phyloP scores from a whole-genome alignment of 2,113 vertebrate species.

The Scolopax mira region DNA sequence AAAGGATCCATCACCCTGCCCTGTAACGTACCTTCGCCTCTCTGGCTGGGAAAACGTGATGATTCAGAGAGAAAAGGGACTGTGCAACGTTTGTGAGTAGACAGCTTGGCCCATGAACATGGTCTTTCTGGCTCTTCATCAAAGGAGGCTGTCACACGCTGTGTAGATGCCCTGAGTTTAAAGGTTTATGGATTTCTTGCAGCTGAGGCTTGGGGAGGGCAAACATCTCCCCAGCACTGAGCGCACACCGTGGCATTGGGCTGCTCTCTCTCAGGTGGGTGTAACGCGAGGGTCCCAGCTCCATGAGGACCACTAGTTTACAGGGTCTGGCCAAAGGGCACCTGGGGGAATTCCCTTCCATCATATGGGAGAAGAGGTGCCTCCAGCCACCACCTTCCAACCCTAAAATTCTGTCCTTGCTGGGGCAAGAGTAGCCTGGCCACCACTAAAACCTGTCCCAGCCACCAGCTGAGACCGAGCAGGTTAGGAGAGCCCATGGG shows the following conservation, averaged over 20 bases:
- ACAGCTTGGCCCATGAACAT: background rate
- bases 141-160: background rate
- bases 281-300: background rate
- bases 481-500: background rate
- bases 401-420: background rate
- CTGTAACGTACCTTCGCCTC: background rate
- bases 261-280: background rate
- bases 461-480: background rate
- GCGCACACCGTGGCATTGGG: background rate
- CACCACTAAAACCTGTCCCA: background rate
- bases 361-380: background rate
- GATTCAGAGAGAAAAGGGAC: background rate
- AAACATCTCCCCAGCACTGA: background rate
- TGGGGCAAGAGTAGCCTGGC: rapidly evolving
- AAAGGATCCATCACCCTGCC: background rate
- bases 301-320: background rate
- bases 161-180: background rate
- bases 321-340: background rate
- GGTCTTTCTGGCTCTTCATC: background rate
- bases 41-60: background rate
- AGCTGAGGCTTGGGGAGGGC: background rate
- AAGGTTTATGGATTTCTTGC: background rate
- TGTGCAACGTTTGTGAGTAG: background rate
- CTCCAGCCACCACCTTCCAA: too few species aligned
- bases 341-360: background rate